Conservation (phyloP, 2,113 vertebrate genomes). For the Callorhinus ursinus region DNA sequence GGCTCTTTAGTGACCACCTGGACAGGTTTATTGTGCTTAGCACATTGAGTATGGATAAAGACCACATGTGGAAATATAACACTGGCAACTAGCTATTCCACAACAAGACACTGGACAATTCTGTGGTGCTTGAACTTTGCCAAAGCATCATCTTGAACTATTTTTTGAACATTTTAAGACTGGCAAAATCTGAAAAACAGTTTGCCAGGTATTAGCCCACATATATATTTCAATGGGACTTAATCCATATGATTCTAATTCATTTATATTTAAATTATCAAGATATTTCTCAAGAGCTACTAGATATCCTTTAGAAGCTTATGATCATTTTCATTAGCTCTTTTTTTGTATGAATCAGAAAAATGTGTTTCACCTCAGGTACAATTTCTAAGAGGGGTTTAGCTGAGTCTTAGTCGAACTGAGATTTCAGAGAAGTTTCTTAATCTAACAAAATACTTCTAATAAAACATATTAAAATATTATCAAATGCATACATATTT, state of each 20-base stretch:
- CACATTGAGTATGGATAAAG: not conserved
- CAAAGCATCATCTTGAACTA: slow-evolving; percentile 49
- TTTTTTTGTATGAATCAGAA: slow-evolving; percentile 28
- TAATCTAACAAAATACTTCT: not conserved
- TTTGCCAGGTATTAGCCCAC: not conserved
- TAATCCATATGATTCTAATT: not conserved
- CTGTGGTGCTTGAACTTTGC: not conserved
- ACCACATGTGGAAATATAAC: not conserved
- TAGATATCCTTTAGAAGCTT: not conserved
- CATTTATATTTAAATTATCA: not conserved
- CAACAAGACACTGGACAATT: not conserved
- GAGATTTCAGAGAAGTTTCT: not conserved
- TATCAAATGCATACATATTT: not conserved
- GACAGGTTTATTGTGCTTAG: not conserved
- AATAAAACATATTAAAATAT: not conserved
- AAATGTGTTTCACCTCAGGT: not conserved
- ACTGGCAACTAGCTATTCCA: not conserved
- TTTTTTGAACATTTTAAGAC: not conserved
- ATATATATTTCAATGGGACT: not conserved
- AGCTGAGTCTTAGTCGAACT: not conserved
- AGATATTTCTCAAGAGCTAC: not conserved
- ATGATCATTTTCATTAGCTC: not conserved
- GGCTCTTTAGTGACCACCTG: not conserved
- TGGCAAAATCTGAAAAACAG: not conserved
- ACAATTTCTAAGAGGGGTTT: not conserved